These are phyloP conservation scores for Bubo scandiacus DNA, from an alignment of 2,113 vertebrate genomes.

Conservation along the genomic window DNA sequence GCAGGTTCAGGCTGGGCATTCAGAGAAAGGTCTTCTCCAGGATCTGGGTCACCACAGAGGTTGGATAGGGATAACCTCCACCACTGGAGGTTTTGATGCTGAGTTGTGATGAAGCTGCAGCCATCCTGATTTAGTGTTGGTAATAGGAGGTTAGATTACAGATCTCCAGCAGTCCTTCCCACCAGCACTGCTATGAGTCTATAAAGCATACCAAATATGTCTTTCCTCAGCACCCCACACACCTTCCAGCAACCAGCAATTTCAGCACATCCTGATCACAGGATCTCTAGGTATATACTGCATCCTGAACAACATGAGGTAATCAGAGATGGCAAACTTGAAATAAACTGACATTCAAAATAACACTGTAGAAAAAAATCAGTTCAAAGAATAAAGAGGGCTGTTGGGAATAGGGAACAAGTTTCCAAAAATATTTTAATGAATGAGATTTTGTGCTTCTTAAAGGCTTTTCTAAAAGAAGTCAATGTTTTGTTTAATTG, in stretches of 20 bases:
- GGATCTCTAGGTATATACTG: not conserved
- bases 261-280: not conserved
- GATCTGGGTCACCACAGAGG: not conserved
- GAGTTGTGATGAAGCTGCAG: not conserved
- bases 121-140: not conserved
- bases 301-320: not conserved
- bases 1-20: not conserved
- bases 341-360: not conserved
- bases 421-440: slow-evolving; percentile 6
- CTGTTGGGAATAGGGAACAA: not conserved
- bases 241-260: not conserved
- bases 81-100: not conserved
- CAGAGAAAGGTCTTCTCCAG: not conserved
- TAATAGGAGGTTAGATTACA: not conserved
- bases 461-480: not conserved
- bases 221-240: not conserved
- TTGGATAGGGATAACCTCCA: not conserved
- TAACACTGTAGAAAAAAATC: not conserved
- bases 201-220: not conserved
- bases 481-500: not conserved
- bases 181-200: not conserved
- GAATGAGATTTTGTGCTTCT: slow-evolving; percentile 10
- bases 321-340: not conserved
- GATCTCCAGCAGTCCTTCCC: not conserved
- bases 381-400: not conserved